A percentile compares a stretch with the other conserved stretches of the same genome.
Conservation (phyloP, 2,113 vertebrate genomes). For the Phaethornis superciliosus region DNA sequence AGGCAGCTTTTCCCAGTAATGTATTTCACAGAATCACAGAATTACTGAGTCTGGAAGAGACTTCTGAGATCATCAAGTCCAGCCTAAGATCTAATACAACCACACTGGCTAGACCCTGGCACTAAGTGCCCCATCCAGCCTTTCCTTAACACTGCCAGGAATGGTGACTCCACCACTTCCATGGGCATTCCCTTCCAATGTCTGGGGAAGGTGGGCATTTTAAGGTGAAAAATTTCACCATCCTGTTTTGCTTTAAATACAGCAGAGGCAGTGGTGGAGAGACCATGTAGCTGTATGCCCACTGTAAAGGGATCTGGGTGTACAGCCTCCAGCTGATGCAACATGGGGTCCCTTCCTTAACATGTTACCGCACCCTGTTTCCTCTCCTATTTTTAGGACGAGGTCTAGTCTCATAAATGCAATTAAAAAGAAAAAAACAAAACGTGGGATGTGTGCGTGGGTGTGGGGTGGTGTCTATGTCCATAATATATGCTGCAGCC, state of each 20-base stretch:
- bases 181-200: too few relatives aligned
- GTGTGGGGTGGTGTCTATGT: too few relatives aligned
- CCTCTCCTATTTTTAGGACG: not conserved
- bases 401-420: not conserved
- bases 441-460: not conserved
- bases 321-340: not conserved
- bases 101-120: too few relatives aligned
- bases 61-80: too few relatives aligned
- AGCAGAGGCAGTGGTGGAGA: not conserved
- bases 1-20: not conserved
- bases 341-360: not conserved
- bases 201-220: not conserved
- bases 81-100: too few relatives aligned
- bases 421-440: not conserved
- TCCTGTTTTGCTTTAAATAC: not conserved
- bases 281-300: not conserved
- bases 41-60: too few relatives aligned
- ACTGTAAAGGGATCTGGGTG: not conserved
- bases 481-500: not conserved
- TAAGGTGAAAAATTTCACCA: not conserved
- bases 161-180: too few relatives aligned
- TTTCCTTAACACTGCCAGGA: too few relatives aligned
- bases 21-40: not conserved
- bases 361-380: not conserved
- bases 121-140: too few relatives aligned